Evolutionary conservation across 2,888 invertebrate species (phyloP), one percentile per base, ranked within the genome.

Genomic region (Caenorhabditis becei): DNA sequence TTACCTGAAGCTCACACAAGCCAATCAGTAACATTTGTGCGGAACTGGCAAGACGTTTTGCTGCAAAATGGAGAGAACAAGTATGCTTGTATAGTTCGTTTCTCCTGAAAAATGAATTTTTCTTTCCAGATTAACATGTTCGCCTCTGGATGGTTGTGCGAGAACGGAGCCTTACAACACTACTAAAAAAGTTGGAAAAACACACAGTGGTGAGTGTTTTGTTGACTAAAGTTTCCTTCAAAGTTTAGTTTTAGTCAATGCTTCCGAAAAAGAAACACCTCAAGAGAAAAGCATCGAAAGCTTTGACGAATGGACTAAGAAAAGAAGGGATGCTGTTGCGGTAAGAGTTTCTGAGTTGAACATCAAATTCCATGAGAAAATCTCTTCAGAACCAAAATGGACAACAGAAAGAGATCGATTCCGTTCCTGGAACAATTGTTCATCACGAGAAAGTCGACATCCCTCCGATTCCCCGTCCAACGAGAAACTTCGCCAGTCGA

Each of bases 401-500:
- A 2, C 67, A 54, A 14, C 54, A 66, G 18, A 75, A 70, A 47
- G 32, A 20, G 5, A 11, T 47, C 2, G 65, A 71, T 14, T 61
- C 70, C 20, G 20, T n/a, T 24, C 18, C 62, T 4, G 44, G 47
- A 26, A n/a, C 65, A 35, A 28, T 44, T 26, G 16, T 32, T 24
- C 69, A 70, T 3, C 44, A 56, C 5, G 74, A 78, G n/a, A 74
- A 74, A 47, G 41, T 58, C 7, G 28, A 24, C 16, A 26, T 63
- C 20, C 51, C 75, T 20, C 53, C 69, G 7, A 72, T 79, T 18
- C 28, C 82, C 5, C 63, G 79, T 20, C 77, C 83, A n/a, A 66
- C 82, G 2, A 53, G 86, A 32, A 82, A 83, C 79, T 83, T 87
- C 95, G 98, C 98, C 1, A 96, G 97, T 0, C 95, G 95, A 4